Evolutionary conservation across 1,140 invertebrate species (phyloP), one percentile per base, ranked within the genome.

Genomic region (Pachyrhynchus sulphureomaculatus): DNA sequence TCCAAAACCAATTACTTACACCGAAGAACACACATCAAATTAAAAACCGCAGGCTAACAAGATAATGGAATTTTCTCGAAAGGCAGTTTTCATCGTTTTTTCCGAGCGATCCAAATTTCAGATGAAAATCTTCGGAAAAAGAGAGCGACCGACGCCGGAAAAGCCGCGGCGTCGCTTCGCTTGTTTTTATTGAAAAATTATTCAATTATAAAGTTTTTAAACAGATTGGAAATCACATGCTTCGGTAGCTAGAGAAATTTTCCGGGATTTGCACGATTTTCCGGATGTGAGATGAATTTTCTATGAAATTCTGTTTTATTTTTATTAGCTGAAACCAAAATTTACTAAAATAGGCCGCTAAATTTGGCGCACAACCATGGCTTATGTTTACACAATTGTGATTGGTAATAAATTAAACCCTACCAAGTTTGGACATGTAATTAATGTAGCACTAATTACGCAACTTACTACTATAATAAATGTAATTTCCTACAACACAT

Each of bases 101-200:
- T 9, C 36, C 37, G 37, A 33, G 42, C 34, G 21, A n/a, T n/a
- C n/a, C n/a, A n/a, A n/a, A n/a, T n/a, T n/a, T 44, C 29, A 34
- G 48, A 52, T 26, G 36, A 61, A 53, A 53, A 53, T 61, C 49
- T 45, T 53, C 49, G 49, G 39, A 54, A 61, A 61, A 61, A 45
- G 36, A 60, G 39, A n/a, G n/a, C n/a, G n/a, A n/a, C n/a, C n/a
- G n/a, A n/a, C 34, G 42, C 47, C 53, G 54, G 41, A 39, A 60
- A 48, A 45, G 59, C 54, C 53, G 54, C 60, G 68, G 54, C 60
- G 68, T 69, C 65, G 71, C 69, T 72, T 68, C 68, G 70, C 70
- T 73, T 73, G 72, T 73, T 73, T 73, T 73, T 73, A 73, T 73
- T 73, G 72, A 73, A 73, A 73, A 73, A 73, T 73, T 73, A 73